Conservation (phyloP, 2,888 invertebrate genomes). For the Meliscaeva auricollis region DNA sequence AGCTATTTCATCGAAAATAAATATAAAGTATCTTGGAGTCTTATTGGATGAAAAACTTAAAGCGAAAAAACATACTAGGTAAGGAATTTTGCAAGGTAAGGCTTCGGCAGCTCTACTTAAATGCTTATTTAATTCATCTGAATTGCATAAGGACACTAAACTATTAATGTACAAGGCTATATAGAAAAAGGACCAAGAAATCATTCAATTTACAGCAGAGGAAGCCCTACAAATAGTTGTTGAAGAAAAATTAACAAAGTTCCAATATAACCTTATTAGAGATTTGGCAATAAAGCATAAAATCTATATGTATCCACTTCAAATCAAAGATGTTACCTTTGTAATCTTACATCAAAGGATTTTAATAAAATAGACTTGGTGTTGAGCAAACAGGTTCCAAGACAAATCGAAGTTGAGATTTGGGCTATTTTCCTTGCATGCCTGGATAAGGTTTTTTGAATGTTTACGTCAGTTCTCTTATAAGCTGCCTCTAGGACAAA, state of each 20-base stretch:
- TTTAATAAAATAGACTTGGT: too few relatives aligned
- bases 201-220: too few relatives aligned
- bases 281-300: constrained; percentile 16
- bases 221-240: too few relatives aligned
- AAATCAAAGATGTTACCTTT: constrained; percentile 44
- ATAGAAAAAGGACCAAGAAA: constrained; percentile 1
- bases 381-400: constrained; percentile 11
- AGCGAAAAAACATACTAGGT: not conserved
- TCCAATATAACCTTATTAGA: constrained; percentile 16
- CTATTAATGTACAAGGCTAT: not conserved
- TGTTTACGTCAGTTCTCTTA: too few relatives aligned
- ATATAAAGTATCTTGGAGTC: not conserved
- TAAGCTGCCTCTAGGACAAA: too few relatives aligned
- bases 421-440: constrained; percentile 8
- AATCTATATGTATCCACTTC: constrained; percentile 8
- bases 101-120: not conserved
- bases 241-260: constrained; percentile 23
- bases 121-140: not conserved
- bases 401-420: constrained; percentile 23
- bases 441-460: constrained; percentile 7
- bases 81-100: not conserved
- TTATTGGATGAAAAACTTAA: not conserved
- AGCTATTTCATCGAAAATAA: not conserved
- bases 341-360: constrained; percentile 24
- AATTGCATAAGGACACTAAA: not conserved